Percentiles rank a stretch among this genome's conserved stretches.
Conservation (phyloP, 2,888 invertebrate genomes). For the Drosophila anomelani region DNA sequence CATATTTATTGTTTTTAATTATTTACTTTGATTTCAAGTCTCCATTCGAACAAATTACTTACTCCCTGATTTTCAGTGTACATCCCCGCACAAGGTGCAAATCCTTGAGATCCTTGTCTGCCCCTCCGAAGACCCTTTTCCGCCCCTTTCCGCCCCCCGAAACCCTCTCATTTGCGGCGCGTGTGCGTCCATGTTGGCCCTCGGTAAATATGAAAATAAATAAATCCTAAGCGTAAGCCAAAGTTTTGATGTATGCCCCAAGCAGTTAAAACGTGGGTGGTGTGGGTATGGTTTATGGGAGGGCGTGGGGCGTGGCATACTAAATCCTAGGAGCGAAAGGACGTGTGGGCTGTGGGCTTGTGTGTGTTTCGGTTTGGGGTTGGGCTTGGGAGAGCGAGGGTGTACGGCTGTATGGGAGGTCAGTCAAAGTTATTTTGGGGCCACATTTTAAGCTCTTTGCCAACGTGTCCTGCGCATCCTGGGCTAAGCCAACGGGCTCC, state of each 20-base stretch:
- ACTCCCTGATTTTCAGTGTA: neutral
- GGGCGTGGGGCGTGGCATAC: constrained; percentile 54
- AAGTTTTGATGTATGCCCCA: constrained; percentile 81
- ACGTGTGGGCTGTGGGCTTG: constrained; percentile 44
- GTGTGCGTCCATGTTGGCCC: constrained; percentile 53
- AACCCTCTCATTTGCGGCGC: constrained; percentile 56
- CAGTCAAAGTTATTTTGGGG: constrained; percentile 78
- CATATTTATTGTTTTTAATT: neutral
- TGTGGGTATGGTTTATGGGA: constrained; percentile 25
- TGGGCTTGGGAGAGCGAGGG: constrained; percentile 1
- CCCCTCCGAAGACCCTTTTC: constrained; percentile 10
- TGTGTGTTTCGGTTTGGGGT: constrained; percentile 27
- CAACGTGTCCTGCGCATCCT: constrained; percentile 74
- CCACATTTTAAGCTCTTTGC: constrained; percentile 79
- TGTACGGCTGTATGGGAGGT: constrained; percentile 44
- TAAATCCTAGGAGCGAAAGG: constrained; percentile 68
- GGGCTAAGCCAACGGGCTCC: constrained; percentile 56
- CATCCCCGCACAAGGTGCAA: constrained; percentile 64
- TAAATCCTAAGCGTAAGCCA: constrained; percentile 80
- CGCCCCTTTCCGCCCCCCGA: neutral
- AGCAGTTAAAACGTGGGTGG: constrained; percentile 74
- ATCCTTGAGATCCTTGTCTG: constrained; percentile 82
- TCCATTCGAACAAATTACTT: neutral
- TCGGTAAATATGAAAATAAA: constrained; percentile 81
- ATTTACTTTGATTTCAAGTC: neutral